Evolutionary conservation across 2,888 invertebrate species (phyloP).

Genomic region (Scaptodrosophila latifasciaeformis): DNA sequence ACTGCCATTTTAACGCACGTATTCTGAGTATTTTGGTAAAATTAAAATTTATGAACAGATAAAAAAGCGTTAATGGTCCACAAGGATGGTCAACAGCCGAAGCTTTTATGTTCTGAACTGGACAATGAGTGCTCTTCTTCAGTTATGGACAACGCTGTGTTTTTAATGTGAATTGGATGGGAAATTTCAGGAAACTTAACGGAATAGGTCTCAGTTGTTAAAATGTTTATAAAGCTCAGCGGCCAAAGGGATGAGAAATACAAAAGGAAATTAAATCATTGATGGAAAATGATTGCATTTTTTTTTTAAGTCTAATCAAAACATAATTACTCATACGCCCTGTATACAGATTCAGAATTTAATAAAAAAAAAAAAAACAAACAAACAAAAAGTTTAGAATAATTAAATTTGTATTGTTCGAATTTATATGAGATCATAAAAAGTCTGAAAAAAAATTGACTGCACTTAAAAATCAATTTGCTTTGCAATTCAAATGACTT

Average conservation of each 20-base stretch:
- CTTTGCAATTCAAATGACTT: too few species aligned
- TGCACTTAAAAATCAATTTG: too few species aligned
- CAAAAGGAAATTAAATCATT: too few species aligned
- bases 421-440: conserved; percentile 1
- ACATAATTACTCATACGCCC: too few species aligned
- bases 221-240: too few species aligned
- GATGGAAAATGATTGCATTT: too few species aligned
- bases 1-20: conserved; percentile 38
- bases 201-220: too few species aligned
- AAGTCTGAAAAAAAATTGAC: background rate
- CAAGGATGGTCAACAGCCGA: conserved; percentile 22
- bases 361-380: too few species aligned
- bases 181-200: too few species aligned
- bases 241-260: too few species aligned
- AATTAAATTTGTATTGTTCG: conserved; percentile 12
- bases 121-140: conserved; percentile 36
- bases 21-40: conserved; percentile 65
- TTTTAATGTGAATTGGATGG: conserved; percentile 34
- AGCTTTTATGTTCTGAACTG: conserved; percentile 5
- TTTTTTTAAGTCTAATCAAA: too few species aligned
- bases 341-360: too few species aligned
- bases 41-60: conserved; percentile 69
- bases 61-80: conserved; percentile 66
- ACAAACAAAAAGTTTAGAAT: conserved; percentile 17
- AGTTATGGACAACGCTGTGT: conserved; percentile 11